Base-by-base conservation (phyloP, 2,888 invertebrate genomes). In the Acronicta leporina region DNA sequence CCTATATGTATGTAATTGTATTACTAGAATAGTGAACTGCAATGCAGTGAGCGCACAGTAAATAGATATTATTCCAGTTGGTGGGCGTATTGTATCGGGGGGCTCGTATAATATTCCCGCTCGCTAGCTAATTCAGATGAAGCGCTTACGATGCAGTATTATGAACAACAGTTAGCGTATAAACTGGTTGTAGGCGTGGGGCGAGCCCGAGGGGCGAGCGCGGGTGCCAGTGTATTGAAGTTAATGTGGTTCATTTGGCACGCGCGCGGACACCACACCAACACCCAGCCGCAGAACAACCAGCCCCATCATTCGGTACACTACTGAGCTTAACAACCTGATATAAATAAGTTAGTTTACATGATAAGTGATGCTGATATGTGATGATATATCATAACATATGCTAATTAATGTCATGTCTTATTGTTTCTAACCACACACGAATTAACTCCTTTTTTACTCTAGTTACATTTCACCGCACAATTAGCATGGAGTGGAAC, bases 211-310 rank as follows among this genome's bases (percentile, higher is more conserved):
- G 59, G 47, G 53, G 55, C 44, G n/a, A 1, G 38, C 38, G 6
- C 38, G 38, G 38, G 38, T 38, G 38, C 38, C n/a, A 38, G 63
- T 63, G 57, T 72, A 69, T 73, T 63, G 70, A 66, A 84, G 80
- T 83, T 86, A 83, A 86, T 83, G 85, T 58, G 68, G 75, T 77
- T 82, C 81, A 83, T 85, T 86, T 86, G 86, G 87, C 86, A 82
- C 63, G 66, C 54, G 66, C 47, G 59, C 51, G 51, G 16, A 10
- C 16, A 9, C 13, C 5, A 9, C 13, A 14, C 42, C 0, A 11
- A n/a, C 13, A n/a, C 5, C n/a, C 8, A 13, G 4, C 2, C 20
- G 5, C 66, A 71, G 66, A 49, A 68, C 49, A 13, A 16, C n/a
- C 13, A 51, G 30, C n/a, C 14, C 0, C 33, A 11, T n/a, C n/a